phyloP scores from a whole-genome alignment of 2,888 invertebrate genomes.

The Dicyrtoma fusca region DNA sequence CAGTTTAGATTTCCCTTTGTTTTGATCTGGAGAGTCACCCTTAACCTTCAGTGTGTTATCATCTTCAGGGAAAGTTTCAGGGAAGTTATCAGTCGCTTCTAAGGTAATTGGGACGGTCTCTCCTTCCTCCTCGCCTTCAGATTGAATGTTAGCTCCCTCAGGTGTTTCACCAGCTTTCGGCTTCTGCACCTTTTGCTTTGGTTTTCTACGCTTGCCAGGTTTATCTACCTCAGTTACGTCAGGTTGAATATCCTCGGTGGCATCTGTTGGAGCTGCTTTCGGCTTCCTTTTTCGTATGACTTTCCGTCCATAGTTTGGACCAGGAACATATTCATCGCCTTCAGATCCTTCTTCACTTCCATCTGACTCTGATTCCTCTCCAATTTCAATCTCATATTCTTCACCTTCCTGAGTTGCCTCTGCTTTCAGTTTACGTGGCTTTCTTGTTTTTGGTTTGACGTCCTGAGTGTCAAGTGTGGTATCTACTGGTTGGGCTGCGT shows the following conservation, averaged over 20 bases:
- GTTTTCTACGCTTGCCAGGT: neutral
- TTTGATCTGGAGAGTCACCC: conserved; percentile 1
- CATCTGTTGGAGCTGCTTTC: neutral
- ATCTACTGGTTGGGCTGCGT: too few species aligned
- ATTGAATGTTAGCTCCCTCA: neutral
- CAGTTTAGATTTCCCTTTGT: neutral
- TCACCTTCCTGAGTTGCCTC: too few species aligned
- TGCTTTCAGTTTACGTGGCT: too few species aligned
- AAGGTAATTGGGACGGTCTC: neutral
- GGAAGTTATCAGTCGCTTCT: neutral
- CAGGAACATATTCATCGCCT: conserved; percentile 5
- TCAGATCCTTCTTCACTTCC: neutral
- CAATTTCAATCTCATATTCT: neutral
- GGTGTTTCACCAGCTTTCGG: neutral
- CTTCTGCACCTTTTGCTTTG: neutral
- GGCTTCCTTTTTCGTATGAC: neutral
- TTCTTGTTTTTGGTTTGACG: too few species aligned
- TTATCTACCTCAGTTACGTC: too few species aligned
- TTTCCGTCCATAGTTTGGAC: neutral
- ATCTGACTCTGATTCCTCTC: neutral
- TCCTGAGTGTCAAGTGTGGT: too few species aligned
- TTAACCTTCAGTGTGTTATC: neutral
- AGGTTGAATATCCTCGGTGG: neutral
- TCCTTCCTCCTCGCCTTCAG: too few species aligned
- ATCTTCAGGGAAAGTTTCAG: neutral